Base-by-base conservation (phyloP, 2,797 vertebrate species). In the Enteromius fasciolatus region DNA sequence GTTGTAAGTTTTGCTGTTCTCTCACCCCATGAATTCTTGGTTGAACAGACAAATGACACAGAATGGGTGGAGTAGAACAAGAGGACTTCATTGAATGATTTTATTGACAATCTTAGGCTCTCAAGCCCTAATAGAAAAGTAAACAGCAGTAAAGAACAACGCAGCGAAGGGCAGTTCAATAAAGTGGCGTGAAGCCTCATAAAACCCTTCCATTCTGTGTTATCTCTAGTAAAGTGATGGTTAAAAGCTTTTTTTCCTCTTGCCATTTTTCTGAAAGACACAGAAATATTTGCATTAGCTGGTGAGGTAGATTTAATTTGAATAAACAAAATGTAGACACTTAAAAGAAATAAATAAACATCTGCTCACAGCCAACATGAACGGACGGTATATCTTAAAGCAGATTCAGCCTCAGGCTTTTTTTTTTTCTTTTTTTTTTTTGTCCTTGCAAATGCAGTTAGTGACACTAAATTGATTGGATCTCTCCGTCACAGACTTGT, bases 31-130 rank as follows among this genome's bases (percentile, higher is more conserved):
- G 84, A 89, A 48, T 91, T 91, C 90, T 88, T 87, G 84, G 88
- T 84, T 90, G 54, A 84, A 78, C 82, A 61, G 80, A 86, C 75
- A 85, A 91, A 86, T 83, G 83, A 87, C 83, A 90, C 79, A 87
- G 86, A 90, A 89, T 79, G n/a, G 83, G 41, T 39, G 50, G 44
- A 52, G 48, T 74, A 74, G 48, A 70, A 78, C 74, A 54, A 84
- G 80, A 89, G 89, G 76, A 86, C 83, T 87, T 88, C 82, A 85
- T 67, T 87, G 82, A 82, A 83, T 86, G 88, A 83, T 90, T 66
- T 81, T 84, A 79, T 4, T 2, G 83, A 86, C 72, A 28, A 39
- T 52, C 76, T 54, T 67, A 72, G 68, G 74, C 78, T 76, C 9
- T 36, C 44, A 52, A 48, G 36, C 50, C 52, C 83, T 89, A 89